A percentile compares a stretch with the other conserved stretches of the same genome.
Conservation (phyloP, 2,888 invertebrate species). For the Adela reaumurella region DNA sequence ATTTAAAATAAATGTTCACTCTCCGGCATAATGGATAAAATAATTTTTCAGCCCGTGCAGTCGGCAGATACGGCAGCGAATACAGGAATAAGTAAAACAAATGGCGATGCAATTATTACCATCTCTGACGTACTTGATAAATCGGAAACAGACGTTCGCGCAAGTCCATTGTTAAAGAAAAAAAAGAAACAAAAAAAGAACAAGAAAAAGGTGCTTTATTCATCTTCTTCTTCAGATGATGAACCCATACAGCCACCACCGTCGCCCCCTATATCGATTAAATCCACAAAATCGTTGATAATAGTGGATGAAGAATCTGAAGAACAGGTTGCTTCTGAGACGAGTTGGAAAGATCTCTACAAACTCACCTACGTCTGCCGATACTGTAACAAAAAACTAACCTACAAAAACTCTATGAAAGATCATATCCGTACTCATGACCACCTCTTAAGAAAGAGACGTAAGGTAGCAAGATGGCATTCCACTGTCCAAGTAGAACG, state of each 20-base stretch:
- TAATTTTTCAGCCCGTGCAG: no score
- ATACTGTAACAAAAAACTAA: background rate
- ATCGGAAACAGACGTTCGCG: background rate
- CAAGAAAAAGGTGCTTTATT: background rate
- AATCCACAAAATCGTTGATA: no score
- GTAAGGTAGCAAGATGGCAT: background rate
- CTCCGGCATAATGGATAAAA: no score
- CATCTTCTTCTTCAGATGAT: no score
- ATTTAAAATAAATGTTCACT: no score
- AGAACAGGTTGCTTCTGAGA: no score
- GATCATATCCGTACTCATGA: background rate
- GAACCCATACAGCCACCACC: no score
- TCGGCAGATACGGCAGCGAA: no score
- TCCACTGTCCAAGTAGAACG: background rate
- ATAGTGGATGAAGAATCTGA: no score
- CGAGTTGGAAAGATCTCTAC: background rate
- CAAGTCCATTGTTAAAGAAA: background rate
- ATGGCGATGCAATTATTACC: no score
- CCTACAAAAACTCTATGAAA: background rate
- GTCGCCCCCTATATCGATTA: no score
- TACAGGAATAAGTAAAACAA: no score
- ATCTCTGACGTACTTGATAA: background rate
- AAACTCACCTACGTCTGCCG: background rate
- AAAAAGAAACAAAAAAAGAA: background rate
- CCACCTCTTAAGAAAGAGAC: background rate